These are phyloP conservation scores for Andrena bicolor DNA, from an alignment of 2,888 invertebrate genomes.

Conservation along the genomic window DNA sequence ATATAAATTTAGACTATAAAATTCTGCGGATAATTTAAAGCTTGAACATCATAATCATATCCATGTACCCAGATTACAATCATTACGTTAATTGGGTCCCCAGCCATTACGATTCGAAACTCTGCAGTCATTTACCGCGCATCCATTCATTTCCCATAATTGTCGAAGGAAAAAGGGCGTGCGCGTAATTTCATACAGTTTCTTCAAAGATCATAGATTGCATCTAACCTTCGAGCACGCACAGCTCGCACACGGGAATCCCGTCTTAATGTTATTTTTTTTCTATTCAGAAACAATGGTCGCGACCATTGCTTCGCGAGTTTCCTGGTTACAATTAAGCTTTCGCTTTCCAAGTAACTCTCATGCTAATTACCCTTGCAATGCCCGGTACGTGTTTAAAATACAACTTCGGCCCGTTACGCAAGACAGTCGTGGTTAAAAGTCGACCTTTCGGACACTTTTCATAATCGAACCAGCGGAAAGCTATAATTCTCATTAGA, in stretches of 20 bases:
- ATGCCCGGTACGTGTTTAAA: neutral
- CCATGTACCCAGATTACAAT: neutral
- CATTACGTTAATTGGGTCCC: neutral
- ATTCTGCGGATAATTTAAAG: neutral
- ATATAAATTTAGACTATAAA: neutral
- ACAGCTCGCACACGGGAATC: constrained; percentile 46
- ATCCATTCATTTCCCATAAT: constrained; percentile 40
- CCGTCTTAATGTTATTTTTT: constrained; percentile 17
- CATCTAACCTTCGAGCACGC: constrained; percentile 64
- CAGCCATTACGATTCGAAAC: neutral
- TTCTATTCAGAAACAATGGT: constrained; percentile 44
- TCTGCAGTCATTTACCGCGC: neutral
- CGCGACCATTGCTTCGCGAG: constrained; percentile 16
- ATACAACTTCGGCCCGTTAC: constrained; percentile 2
- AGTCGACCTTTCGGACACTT: neutral
- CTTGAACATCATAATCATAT: neutral
- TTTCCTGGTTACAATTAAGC: constrained; percentile 44
- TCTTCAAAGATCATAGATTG: constrained; percentile 67
- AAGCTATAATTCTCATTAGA: neutral
- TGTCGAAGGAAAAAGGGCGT: constrained; percentile 26
- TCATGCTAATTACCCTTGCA: constrained; percentile 30
- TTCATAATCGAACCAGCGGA: neutral
- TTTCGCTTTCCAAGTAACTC: constrained; percentile 51
- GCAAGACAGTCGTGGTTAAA: neutral
- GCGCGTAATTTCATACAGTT: constrained; percentile 53